Conservation (phyloP, 37 sponge, comb jelly and placozoan genomes). For the Spongia lamella region DNA sequence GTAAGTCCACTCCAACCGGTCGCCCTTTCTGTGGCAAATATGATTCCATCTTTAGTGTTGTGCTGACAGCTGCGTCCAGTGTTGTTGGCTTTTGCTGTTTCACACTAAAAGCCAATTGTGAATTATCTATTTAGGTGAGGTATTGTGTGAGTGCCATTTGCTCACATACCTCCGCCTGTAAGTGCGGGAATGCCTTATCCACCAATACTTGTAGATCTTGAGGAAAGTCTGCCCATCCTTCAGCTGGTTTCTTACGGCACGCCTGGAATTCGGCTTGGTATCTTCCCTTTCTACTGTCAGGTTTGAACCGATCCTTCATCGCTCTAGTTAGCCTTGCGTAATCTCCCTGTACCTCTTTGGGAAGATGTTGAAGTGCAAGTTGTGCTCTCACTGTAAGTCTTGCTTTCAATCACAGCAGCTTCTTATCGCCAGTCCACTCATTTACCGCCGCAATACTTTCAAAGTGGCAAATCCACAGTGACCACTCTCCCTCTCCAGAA, state of each 20-base stretch:
- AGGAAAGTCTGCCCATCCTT: conserved; percentile 46
- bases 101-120: conserved; percentile 13
- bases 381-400: conserved; percentile 31
- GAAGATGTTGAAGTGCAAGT: conserved; percentile 17
- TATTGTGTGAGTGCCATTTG: conserved; percentile 5
- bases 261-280: conserved; percentile 51
- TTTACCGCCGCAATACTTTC: conserved; percentile 36
- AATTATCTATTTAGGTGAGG: conserved; percentile 1
- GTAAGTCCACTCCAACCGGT: background rate
- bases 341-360: background rate
- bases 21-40: background rate
- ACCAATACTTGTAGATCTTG: conserved; percentile 21
- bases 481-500: conserved; percentile 45
- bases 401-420: conserved; percentile 38
- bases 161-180: conserved; percentile 11
- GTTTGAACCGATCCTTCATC: conserved; percentile 41
- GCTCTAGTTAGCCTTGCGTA: conserved; percentile 5
- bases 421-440: conserved; percentile 36
- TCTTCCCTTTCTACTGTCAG: conserved; percentile 8
- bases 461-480: conserved; percentile 34
- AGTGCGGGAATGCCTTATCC: conserved; percentile 40
- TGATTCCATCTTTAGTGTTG: conserved; percentile 12
- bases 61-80: conserved; percentile 6
- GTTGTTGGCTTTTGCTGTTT: background rate
- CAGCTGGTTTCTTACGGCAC: conserved; percentile 18